A percentile compares a stretch with the other conserved stretches of the same genome.
Evolutionary conservation across 1,140 invertebrate species (phyloP).

Genomic region (Pachypeltis micranthus): DNA sequence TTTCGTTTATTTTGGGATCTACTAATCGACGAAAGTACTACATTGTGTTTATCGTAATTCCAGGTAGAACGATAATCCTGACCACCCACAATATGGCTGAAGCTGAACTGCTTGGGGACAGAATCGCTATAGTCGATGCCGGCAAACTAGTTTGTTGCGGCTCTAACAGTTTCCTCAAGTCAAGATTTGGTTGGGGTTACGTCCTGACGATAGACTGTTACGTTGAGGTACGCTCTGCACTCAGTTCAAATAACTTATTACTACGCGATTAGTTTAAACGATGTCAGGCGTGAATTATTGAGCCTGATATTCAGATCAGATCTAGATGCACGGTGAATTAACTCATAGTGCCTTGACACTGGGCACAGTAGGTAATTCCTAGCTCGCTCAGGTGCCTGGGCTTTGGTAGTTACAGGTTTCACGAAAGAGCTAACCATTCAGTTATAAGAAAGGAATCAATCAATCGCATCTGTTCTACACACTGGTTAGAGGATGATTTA

Average conservation of each 20-base stretch:
- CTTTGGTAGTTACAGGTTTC: no score
- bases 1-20: not conserved
- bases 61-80: constrained; percentile 49
- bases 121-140: constrained; percentile 53
- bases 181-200: constrained; percentile 28
- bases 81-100: constrained; percentile 50
- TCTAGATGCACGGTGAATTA: no score
- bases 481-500: not conserved
- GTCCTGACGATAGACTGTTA: constrained; percentile 22
- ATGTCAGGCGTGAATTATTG: no score
- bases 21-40: not conserved
- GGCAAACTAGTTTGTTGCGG: constrained; percentile 50
- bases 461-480: no score
- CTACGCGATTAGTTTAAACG: not conserved
- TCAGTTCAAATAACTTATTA: not conserved
- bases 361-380: no score
- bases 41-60: not conserved
- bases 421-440: no score
- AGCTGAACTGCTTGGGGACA: constrained; percentile 48
- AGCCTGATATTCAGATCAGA: no score
- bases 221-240: not conserved
- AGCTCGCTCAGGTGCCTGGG: no score
- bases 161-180: constrained; percentile 50
- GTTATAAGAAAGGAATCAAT: no score
- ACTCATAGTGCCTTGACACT: no score